These are phyloP conservation scores for Luscinia megarhynchos DNA, from an alignment of 2,797 vertebrate genomes.

Conservation along the genomic window DNA sequence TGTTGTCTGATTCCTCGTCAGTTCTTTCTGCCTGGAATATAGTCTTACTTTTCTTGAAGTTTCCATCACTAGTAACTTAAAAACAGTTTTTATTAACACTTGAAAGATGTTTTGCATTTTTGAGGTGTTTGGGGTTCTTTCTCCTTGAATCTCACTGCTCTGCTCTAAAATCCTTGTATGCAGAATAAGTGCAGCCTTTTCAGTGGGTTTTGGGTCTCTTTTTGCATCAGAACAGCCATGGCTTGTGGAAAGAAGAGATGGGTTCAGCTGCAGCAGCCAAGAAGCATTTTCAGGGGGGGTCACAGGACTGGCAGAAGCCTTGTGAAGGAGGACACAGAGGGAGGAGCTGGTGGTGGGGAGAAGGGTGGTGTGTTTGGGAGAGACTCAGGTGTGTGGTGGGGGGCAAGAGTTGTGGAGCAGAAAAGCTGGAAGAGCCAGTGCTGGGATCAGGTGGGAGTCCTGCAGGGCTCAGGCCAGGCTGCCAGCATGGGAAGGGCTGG, in stretches of 20 bases:
- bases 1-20: neutral
- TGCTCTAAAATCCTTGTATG: neutral
- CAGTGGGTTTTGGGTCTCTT: neutral
- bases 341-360: accelerated
- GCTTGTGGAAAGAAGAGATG: accelerated
- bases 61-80: neutral
- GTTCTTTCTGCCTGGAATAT: neutral
- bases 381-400: accelerated
- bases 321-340: neutral
- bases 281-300: accelerated
- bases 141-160: neutral
- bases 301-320: neutral
- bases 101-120: neutral
- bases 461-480: neutral
- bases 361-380: neutral
- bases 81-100: neutral
- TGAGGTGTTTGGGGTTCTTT: neutral
- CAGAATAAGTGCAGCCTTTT: neutral
- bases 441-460: accelerated
- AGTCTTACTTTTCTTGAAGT: neutral
- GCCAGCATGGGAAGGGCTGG: neutral
- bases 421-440: neutral
- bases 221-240: neutral
- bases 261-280: neutral
- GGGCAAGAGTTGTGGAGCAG: neutral